Base-by-base conservation (phyloP, 2,797 vertebrate genomes). In the Babyrousa celebensis region DNA sequence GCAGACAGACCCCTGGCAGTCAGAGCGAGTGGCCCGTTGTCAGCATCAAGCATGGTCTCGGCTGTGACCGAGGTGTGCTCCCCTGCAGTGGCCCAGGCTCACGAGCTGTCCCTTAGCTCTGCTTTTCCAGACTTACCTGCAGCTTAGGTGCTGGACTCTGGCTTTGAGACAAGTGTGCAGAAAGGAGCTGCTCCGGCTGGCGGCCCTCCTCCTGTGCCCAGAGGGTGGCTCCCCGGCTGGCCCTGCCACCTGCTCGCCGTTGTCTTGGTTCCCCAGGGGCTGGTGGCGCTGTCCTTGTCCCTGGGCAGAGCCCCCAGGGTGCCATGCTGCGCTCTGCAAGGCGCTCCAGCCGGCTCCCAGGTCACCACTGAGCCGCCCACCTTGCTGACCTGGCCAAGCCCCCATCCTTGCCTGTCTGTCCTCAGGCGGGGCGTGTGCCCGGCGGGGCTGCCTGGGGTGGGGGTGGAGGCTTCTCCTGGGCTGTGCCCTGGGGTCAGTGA, bases 381-480 rank as follows among this genome's bases (percentile, higher is more conserved):
- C 75, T 62, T 6, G 29, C 18, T 29, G 70, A 6, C 48, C 17
- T 0, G 56, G 43, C 17, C 21, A 2, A 6, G 23, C 16, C 16
- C 21, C 14, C 0, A 0, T 32, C 29, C 23, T 1, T 11, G 29
- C 10, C 9, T 4, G 3, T 11, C 0, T 8, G 2, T 65, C 7
- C 71, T 43, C 11, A 14, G 67, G 25, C 3, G 18, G 36, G 5
- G 4, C 8, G 3, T 2, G 0, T 11, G 21, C 43, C 4, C 9
- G 29, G 5, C 1, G 12, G 36, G 54, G 63, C 29, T 8, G 9
- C 77, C 60, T 0, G 7, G 16, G 58, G 21, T 3, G 4, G 27
- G 54, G 75, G 4, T 12, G 18, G 75, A 23, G 23, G 23, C 2
- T 63, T 52, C 14, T 29, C 48, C 12, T 17, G 48, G 56, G 40